phyloP scores from a whole-genome alignment of 2,113 vertebrate species.

The Eclectus roratus region DNA sequence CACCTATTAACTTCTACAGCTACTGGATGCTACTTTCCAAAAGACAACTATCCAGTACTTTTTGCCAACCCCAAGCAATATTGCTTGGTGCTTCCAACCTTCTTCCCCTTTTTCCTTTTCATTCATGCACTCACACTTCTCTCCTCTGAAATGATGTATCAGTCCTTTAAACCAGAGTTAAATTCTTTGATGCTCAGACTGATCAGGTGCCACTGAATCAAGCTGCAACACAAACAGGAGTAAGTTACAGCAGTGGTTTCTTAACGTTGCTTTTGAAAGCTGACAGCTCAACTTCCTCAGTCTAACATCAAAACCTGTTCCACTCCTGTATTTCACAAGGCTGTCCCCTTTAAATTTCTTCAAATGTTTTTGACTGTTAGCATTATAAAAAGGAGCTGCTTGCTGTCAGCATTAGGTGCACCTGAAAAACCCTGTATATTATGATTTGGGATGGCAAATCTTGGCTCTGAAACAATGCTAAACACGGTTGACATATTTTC shows the following conservation, averaged over 20 bases:
- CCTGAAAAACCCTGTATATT: background rate
- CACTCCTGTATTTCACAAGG: background rate
- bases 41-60: background rate
- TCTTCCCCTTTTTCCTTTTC: background rate
- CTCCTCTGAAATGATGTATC: background rate
- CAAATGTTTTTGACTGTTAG: background rate
- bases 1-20: accelerated
- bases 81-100: background rate
- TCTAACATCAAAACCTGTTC: background rate
- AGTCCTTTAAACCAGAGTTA: background rate
- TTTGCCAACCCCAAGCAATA: background rate
- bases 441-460: background rate
- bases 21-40: background rate
- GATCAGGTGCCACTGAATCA: background rate
- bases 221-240: background rate
- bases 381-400: background rate
- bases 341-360: background rate
- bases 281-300: background rate
- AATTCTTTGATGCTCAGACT: background rate
- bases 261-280: background rate
- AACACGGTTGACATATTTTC: background rate
- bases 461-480: background rate
- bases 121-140: background rate
- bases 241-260: background rate
- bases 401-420: background rate